These are phyloP conservation scores for Tylochromis polylepis DNA, from an alignment of 2,113 vertebrate genomes.

Conservation along the genomic window DNA sequence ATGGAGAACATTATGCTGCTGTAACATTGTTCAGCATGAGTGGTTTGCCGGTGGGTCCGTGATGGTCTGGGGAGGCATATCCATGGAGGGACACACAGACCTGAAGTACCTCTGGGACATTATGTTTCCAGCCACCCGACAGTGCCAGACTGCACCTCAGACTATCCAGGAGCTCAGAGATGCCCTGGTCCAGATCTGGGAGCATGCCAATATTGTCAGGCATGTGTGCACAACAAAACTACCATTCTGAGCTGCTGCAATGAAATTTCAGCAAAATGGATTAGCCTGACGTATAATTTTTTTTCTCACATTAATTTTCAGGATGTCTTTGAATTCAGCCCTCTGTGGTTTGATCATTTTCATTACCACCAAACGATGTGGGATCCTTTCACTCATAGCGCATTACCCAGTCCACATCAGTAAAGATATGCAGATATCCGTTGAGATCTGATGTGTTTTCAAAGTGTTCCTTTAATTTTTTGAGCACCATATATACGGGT, in stretches of 20 bases:
- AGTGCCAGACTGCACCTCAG: background rate
- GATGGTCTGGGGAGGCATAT: background rate
- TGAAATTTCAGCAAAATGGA: accelerated
- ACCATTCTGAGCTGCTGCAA: background rate
- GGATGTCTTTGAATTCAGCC: no score
- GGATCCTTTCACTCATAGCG: no score
- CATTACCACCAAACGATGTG: no score
- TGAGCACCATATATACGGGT: no score
- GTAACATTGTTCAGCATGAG: background rate
- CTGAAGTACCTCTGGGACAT: accelerated
- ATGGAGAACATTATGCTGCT: background rate
- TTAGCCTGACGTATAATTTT: no score
- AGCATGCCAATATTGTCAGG: background rate
- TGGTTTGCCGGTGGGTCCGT: background rate
- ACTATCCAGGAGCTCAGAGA: background rate
- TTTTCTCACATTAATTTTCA: no score
- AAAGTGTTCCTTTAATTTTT: no score
- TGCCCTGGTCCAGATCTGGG: background rate
- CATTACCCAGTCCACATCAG: no score
- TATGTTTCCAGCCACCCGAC: background rate
- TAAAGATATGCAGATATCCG: no score
- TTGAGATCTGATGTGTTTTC: no score
- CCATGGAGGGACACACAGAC: background rate
- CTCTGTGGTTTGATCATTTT: no score
- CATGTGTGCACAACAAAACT: background rate